phyloP scores from a whole-genome alignment of 2,888 invertebrate genomes.

The Phragmatobia fuliginosa region DNA sequence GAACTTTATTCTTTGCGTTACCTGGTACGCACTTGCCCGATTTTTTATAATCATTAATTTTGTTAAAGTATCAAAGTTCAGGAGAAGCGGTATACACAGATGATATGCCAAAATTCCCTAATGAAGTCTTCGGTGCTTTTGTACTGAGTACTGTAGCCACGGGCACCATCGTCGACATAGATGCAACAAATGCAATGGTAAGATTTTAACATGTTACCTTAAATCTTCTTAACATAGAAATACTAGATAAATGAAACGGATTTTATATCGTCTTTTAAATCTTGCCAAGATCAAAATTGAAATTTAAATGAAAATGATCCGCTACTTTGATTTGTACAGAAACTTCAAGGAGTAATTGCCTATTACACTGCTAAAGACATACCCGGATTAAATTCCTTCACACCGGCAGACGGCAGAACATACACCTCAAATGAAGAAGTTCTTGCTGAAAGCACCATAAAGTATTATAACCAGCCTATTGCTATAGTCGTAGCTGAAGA shows the following conservation, averaged over 20 bases:
- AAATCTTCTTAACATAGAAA: background rate
- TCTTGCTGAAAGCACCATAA: slow-evolving; percentile 55
- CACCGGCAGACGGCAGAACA: slow-evolving; percentile 60
- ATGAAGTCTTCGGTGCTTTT: slow-evolving; percentile 89
- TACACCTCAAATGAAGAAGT: slow-evolving; percentile 65
- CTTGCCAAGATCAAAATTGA: slow-evolving; percentile 37
- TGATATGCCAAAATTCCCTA: slow-evolving; percentile 84
- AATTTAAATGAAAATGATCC: background rate
- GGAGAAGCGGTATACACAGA: slow-evolving; percentile 89
- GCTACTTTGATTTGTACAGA: background rate
- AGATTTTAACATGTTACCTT: slow-evolving; percentile 24
- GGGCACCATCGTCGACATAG: slow-evolving; percentile 86
- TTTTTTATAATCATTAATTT: background rate
- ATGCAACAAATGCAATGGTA: slow-evolving; percentile 88
- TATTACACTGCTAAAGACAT: slow-evolving; percentile 88
- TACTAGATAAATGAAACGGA: background rate
- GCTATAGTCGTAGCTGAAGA: slow-evolving; percentile 85
- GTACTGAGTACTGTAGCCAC: slow-evolving; percentile 80
- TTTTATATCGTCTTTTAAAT: background rate
- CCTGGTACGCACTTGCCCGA: no score
- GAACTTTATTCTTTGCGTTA: no score
- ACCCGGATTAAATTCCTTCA: slow-evolving; percentile 87
- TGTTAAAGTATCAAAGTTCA: slow-evolving; percentile 82
- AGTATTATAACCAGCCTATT: slow-evolving; percentile 63
- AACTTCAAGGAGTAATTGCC: slow-evolving; percentile 87